Evolutionary conservation across 2,888 invertebrate species (phyloP), one percentile per base, ranked within the genome.

Genomic region (Acrocera orbiculus): DNA sequence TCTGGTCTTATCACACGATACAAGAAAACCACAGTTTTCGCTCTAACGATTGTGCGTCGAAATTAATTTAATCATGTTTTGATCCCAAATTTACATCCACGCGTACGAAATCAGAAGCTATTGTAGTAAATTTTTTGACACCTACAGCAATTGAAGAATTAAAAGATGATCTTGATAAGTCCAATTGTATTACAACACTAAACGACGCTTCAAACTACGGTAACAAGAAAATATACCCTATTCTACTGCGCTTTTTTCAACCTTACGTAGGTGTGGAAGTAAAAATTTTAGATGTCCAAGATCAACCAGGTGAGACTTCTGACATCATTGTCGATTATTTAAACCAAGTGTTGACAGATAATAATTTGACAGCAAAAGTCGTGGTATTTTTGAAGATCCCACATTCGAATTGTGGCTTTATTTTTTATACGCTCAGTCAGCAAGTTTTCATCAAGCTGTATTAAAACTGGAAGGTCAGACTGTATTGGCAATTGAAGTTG

Each of bases 181-280:
- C n/a, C n/a, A n/a, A 28, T n/a, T 28, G 28, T 17, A 28, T 28
- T 16, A 28, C 28, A 16, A 16, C 16, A 15, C 16, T 14, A 28
- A 30, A 22, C 16, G 25, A 32, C 16, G 32, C 23, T 23, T 32
- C 32, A 16, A 32, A 24, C 32, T 24, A 32, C 16, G 32, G 32
- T n/a, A 16, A 1, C n/a, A 25, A 24, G 11, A 32, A 32, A 27
- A 20, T 32, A 20, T 27, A 17, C 20, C 27, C 32, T n/a, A 20
- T 27, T 26, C 16, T 32, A 15, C 15, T 32, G 16, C 26, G 32
- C n/a, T 32, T 27, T 27, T 32, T 32, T 32, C 13, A 20, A 17
- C 32, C 32, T n/a, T n/a, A 30, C 10, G 30, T n/a, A 30, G 30
- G 19, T 10, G 20, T 30, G 5, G 4, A 30, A 30, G 19, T 30